Percentiles rank a stretch among this genome's conserved stretches.
Evolutionary conservation across 2,113 vertebrate species (phyloP).

Genomic region (Empidonax alnorum): DNA sequence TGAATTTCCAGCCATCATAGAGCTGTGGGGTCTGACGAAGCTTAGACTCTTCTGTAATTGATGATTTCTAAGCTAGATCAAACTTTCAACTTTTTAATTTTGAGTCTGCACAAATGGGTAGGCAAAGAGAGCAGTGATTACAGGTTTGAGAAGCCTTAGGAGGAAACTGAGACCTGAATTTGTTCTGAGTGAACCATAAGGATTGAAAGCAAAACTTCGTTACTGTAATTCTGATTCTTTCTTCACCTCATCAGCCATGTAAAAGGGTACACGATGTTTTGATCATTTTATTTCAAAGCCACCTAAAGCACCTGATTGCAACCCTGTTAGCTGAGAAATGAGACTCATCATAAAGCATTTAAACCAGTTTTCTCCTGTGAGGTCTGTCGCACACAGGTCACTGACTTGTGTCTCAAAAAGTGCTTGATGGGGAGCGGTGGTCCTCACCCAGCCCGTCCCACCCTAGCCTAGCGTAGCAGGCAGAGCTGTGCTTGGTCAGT

Average conservation of each 20-base stretch:
- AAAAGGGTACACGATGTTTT: background rate
- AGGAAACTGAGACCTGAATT: background rate
- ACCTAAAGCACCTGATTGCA: background rate
- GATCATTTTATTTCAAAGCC: background rate
- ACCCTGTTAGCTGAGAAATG: background rate
- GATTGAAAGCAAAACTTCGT: background rate
- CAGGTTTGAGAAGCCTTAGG: background rate
- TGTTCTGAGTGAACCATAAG: fast-evolving
- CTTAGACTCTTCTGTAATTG: background rate
- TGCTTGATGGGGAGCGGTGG: background rate
- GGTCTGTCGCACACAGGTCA: background rate
- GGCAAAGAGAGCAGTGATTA: background rate
- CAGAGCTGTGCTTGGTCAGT: background rate
- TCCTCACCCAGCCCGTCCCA: background rate
- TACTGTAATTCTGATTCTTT: background rate
- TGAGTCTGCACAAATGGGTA: background rate
- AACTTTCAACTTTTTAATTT: background rate
- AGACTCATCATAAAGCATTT: background rate
- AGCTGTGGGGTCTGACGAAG: background rate
- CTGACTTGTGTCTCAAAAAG: background rate
- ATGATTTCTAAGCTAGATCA: background rate
- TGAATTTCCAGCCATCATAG: background rate
- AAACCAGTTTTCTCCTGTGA: background rate
- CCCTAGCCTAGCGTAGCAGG: fast-evolving
- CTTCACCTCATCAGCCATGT: background rate